Base-by-base conservation (phyloP, 2,888 invertebrate species). In the Athalia rosae region DNA sequence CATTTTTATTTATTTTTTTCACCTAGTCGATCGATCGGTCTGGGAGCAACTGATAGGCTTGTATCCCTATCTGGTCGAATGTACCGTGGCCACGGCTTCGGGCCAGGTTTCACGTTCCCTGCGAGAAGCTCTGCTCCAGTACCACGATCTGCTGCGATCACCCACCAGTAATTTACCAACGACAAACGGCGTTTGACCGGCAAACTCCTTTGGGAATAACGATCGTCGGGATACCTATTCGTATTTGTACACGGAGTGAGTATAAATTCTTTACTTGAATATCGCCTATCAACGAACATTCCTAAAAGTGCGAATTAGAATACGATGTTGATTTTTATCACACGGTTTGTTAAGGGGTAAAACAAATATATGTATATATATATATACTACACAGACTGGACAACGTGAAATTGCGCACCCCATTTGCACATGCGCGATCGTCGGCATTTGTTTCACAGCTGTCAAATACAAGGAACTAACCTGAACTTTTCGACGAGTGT, bases 21-120 rank as follows among this genome's bases (percentile, higher is more conserved):
- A 47, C 15, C 71, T 87, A 95, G 98, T 98, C 79, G 98, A 97
- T 90, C 93, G 94, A 82, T 93, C 94, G 28, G 97, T 98, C 0
- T 99, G 98, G 98, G 95, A 96, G 87, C 97, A 98, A 87, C 91
- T 98, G 77, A 98, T 99, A 85, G 95, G 94, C 41, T 91, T 99
- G 50, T 99, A 98, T 91, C 98, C 98, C 0, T 94, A 94, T 87
- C 92, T 99, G 84, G 98, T 98, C 66, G 94, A 96, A 86, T 96
- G 96, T 86, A 95, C 95, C 82, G 90, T 90, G 47, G 95, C 95
- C 73, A 95, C 95, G 11, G 93, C 95, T 76, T 95, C 95, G 4
- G 92, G 94, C 7, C 95, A 95, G 90, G 95, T 97, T 11, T 95
- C 95, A 66, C 92, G 94, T 80, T 95, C 96, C 11, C 91, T 97